Evolutionary conservation across 2,888 invertebrate species (phyloP).

Genomic region (Cerceris ruficornis): DNA sequence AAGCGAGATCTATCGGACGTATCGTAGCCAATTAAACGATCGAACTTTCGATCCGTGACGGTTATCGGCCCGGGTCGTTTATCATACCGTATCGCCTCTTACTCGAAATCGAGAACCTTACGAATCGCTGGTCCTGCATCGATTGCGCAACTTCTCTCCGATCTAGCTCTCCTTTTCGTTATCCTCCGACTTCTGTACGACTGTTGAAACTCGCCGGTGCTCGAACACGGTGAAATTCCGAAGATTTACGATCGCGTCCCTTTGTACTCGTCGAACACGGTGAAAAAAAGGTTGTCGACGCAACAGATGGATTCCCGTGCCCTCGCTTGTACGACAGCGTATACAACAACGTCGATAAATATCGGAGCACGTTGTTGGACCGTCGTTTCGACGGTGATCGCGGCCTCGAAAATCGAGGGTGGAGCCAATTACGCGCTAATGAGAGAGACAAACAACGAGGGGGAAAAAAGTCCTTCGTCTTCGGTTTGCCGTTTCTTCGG

Average conservation of each 20-base stretch:
- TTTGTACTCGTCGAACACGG: neutral
- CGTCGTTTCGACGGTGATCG: too few species aligned
- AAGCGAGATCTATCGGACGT: slow-evolving; percentile 52
- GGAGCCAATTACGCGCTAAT: too few species aligned
- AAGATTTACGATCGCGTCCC: neutral
- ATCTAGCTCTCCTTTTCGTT: slow-evolving; percentile 22
- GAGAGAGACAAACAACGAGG: too few species aligned
- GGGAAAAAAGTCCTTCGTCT: too few species aligned
- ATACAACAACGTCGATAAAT: neutral
- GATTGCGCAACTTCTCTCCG: slow-evolving; percentile 20
- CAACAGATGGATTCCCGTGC: slow-evolving; percentile 16
- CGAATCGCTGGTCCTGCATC: slow-evolving; percentile 44
- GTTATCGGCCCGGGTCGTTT: slow-evolving; percentile 56
- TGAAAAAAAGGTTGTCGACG: slow-evolving; percentile 6
- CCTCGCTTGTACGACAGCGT: neutral
- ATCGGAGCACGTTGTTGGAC: neutral
- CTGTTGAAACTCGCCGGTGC: neutral
- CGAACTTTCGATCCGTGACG: slow-evolving; percentile 57
- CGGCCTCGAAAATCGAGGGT: too few species aligned
- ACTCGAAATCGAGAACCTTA: slow-evolving; percentile 52
- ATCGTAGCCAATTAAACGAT: slow-evolving; percentile 61
- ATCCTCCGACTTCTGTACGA: slow-evolving; percentile 5
- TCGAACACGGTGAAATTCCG: neutral
- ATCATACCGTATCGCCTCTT: slow-evolving; percentile 37
- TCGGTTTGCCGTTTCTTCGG: too few species aligned